phyloP scores from a whole-genome alignment of 1,140 invertebrate species.

The Drosophila grimshawi region DNA sequence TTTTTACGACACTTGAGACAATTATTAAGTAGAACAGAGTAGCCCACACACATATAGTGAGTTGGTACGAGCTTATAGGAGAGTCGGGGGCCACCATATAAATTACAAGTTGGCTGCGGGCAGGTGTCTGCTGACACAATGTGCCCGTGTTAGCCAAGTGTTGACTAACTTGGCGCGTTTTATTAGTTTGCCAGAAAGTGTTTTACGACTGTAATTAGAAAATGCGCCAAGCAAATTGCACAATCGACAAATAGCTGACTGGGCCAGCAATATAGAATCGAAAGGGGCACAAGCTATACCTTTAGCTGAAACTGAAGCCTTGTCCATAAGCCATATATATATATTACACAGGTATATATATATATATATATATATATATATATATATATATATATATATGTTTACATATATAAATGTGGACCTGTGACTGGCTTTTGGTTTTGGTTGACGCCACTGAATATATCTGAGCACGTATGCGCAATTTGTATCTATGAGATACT shows the following conservation, averaged over 20 bases:
- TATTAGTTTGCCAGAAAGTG: conserved; percentile 80
- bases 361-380: neutral
- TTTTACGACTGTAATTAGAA: conserved; percentile 80
- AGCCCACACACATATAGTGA: conserved; percentile 4
- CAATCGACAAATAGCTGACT: conserved; percentile 69
- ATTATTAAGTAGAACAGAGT: conserved; percentile 61
- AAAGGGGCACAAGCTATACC: conserved; percentile 7
- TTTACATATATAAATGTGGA: neutral
- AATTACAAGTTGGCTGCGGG: conserved; percentile 21
- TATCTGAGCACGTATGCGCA: conserved; percentile 76
- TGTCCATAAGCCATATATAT: neutral
- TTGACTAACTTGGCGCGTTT: conserved; percentile 66
- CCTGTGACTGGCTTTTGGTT: conserved; percentile 25
- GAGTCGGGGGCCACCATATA: conserved; percentile 29
- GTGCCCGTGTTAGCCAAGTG: conserved; percentile 31
- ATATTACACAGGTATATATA: neutral
- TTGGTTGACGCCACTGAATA: conserved; percentile 17
- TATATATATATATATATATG: conserved; percentile 1
- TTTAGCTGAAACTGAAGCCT: conserved; percentile 3
- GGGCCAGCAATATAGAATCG: conserved; percentile 37
- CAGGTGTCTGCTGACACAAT: conserved; percentile 29
- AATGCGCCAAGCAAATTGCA: conserved; percentile 77
- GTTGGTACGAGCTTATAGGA: too few species aligned
- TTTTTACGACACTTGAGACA: conserved; percentile 72
- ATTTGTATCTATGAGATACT: conserved; percentile 79